These are phyloP conservation scores for Melanostigma gelatinosum DNA, from an alignment of 2,113 vertebrate genomes.

Conservation along the genomic window DNA sequence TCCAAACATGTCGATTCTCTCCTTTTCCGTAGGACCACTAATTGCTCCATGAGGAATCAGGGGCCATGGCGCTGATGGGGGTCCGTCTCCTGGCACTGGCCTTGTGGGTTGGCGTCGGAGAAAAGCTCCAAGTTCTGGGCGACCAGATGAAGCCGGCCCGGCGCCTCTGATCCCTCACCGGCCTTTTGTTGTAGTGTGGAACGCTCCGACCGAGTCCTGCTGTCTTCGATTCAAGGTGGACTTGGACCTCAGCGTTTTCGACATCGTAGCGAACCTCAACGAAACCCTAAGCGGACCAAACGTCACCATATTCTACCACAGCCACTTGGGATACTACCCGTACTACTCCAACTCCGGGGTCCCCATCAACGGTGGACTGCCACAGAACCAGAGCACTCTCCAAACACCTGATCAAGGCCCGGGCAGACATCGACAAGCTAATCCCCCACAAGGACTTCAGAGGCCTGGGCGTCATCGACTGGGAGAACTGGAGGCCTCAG, in stretches of 20 bases:
- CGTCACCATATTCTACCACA: conserved; percentile 92
- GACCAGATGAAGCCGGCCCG: conserved; percentile 77
- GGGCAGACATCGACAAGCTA: conserved; percentile 84
- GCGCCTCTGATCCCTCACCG: conserved; percentile 83
- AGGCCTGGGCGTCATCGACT: conserved; percentile 90
- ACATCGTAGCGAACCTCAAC: conserved; percentile 89
- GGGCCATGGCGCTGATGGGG: conserved; percentile 72
- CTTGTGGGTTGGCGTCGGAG: conserved; percentile 45
- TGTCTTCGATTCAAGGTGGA: conserved; percentile 88
- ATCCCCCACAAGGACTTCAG: conserved; percentile 88
- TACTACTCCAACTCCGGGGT: conserved; percentile 84
- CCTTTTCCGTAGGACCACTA: conserved; percentile 40
- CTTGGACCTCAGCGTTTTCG: conserved; percentile 88
- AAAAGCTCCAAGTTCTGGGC: conserved; percentile 28
- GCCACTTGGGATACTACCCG: conserved; percentile 89
- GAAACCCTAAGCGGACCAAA: conserved; percentile 90
- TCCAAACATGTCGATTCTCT: conserved; percentile 39
- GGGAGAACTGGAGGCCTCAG: conserved; percentile 93
- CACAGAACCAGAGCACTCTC: conserved; percentile 89
- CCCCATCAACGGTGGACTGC: conserved; percentile 88
- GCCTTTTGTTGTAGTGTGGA: conserved; percentile 92
- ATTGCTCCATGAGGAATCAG: conserved; percentile 66
- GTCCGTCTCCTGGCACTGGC: conserved; percentile 54
- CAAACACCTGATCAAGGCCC: conserved; percentile 88
- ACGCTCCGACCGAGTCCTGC: conserved; percentile 89